Evolutionary conservation across 2,797 vertebrate genomes (phyloP).

Genomic region (Anableps anableps): DNA sequence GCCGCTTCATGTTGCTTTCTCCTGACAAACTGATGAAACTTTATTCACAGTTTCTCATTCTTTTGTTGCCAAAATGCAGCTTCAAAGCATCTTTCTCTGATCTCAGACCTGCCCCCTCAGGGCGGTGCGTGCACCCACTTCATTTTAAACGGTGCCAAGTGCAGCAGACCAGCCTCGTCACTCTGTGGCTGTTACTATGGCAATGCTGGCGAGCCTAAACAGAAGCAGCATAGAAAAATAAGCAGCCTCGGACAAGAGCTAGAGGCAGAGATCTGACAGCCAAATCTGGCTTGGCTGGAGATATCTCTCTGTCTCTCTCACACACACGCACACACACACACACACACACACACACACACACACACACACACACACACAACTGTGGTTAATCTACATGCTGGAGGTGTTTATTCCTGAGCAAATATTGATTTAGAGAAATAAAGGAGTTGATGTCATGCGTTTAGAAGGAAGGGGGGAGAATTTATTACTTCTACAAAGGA

Average conservation of each 20-base stretch:
- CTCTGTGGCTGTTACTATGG: constrained; percentile 76
- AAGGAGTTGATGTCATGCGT: constrained; percentile 15
- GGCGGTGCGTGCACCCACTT: constrained; percentile 30
- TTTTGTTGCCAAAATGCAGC: constrained; percentile 14
- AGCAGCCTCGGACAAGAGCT: constrained; percentile 63
- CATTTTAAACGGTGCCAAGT: constrained; percentile 37
- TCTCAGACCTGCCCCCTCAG: constrained; percentile 27
- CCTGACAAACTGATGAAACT: background rate
- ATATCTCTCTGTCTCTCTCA: constrained; percentile 26
- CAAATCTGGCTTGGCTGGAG: constrained; percentile 52
- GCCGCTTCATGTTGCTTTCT: background rate
- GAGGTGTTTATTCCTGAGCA: constrained; percentile 28
- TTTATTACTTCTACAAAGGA: constrained; percentile 25
- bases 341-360: background rate
- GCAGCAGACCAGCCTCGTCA: constrained; percentile 51
- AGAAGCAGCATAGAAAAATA: constrained; percentile 67
- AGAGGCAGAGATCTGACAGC: constrained; percentile 48
- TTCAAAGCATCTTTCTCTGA: constrained; percentile 25
- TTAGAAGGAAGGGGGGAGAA: constrained; percentile 21
- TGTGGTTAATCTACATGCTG: constrained; percentile 24
- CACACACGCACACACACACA: background rate
- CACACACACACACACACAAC: background rate
- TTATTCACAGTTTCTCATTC: constrained; percentile 9
- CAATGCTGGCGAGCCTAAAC: constrained; percentile 67
- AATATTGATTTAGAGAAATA: constrained; percentile 47